phyloP scores from a whole-genome alignment of 2,113 vertebrate species.

The Thinocorus orbignyianus region DNA sequence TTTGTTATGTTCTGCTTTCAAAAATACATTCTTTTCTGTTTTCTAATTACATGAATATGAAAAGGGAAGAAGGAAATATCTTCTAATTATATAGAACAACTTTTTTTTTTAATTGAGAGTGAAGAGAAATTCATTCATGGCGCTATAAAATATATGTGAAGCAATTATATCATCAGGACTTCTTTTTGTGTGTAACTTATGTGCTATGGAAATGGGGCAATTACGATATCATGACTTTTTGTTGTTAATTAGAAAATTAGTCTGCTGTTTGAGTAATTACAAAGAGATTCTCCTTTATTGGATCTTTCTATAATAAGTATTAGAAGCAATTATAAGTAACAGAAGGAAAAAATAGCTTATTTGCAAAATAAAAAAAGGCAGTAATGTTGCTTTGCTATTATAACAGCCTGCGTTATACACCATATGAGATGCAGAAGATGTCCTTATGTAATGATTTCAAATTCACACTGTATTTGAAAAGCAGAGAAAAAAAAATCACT shows the following conservation, averaged over 20 bases:
- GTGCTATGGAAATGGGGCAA: conserved; percentile 28
- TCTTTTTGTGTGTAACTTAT: conserved; percentile 17
- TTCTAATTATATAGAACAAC: conserved; percentile 31
- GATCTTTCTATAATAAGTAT: conserved; percentile 29
- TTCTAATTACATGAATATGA: conserved; percentile 14
- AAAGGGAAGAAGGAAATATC: conserved; percentile 25
- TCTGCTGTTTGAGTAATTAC: conserved; percentile 38
- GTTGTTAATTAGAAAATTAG: conserved; percentile 64
- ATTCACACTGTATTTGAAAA: background rate
- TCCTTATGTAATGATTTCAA: background rate
- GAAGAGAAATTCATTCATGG: conserved; percentile 7
- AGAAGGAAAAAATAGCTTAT: conserved; percentile 31
- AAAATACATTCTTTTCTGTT: background rate
- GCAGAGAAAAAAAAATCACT: background rate
- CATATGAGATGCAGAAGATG: background rate
- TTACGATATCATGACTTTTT: conserved; percentile 53
- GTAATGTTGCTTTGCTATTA: background rate
- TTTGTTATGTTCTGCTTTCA: background rate
- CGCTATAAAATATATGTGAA: conserved; percentile 1
- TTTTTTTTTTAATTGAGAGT: conserved; percentile 5
- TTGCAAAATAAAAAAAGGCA: conserved; percentile 27
- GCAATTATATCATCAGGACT: conserved; percentile 42
- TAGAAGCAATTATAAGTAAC: conserved; percentile 38
- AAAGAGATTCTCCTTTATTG: conserved; percentile 14
- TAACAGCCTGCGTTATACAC: background rate